phyloP scores from a whole-genome alignment of 2,797 vertebrate species.

The Siniperca obscura region DNA sequence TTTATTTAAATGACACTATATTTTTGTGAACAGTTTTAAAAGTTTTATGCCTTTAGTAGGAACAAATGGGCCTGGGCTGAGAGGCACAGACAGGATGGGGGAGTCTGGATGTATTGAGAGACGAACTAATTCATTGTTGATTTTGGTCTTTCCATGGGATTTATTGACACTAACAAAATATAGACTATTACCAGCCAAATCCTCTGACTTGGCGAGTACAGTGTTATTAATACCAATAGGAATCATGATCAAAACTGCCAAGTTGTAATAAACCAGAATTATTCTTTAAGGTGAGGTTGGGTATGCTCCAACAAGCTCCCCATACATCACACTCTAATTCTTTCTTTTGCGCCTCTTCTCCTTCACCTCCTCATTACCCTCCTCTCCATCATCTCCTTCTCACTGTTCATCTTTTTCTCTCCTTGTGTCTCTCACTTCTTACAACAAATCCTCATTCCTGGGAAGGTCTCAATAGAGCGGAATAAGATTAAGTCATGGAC shows the following conservation, averaged over 20 bases:
- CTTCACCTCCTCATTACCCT: constrained; percentile 55
- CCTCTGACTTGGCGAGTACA: not conserved
- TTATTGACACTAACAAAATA: constrained; percentile 12
- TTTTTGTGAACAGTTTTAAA: not conserved
- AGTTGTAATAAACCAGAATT: not conserved
- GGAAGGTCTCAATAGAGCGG: constrained; percentile 93
- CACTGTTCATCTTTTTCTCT: constrained; percentile 52
- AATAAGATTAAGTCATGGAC: constrained; percentile 97
- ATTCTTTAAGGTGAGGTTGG: constrained; percentile 19
- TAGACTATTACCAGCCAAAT: not conserved
- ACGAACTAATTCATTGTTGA: not conserved
- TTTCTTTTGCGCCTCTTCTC: constrained; percentile 28
- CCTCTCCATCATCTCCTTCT: constrained; percentile 49
- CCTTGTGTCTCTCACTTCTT: constrained; percentile 50
- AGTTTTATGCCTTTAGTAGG: not conserved
- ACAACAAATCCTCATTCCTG: constrained; percentile 91
- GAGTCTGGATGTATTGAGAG: not conserved
- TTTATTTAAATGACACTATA: not conserved
- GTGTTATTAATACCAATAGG: not conserved
- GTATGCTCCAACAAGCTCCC: constrained; percentile 9
- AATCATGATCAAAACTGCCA: not conserved
- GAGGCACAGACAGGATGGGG: not conserved
- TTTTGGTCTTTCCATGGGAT: constrained; percentile 23
- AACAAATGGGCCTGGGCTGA: constrained; percentile 2
- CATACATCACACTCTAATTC: not conserved